Conservation (phyloP, 2,113 vertebrate genomes). For the Ciconia boyciana region DNA sequence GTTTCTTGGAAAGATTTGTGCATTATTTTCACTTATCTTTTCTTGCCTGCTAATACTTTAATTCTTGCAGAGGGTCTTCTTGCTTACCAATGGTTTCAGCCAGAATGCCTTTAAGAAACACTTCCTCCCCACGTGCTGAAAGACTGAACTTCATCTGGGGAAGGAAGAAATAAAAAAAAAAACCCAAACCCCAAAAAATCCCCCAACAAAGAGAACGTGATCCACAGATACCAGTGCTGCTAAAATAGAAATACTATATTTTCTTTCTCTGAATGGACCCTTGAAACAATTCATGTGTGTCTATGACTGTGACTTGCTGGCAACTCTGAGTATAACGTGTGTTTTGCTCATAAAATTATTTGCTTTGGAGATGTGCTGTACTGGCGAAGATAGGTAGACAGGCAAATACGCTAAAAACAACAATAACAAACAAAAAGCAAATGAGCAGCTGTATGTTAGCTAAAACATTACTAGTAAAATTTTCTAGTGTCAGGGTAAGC, state of each 20-base stretch:
- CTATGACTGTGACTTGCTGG: not conserved
- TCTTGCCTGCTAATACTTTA: not conserved
- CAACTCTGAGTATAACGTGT: not conserved
- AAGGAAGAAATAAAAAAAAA: not conserved
- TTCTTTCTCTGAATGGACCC: not conserved
- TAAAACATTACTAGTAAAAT: not conserved
- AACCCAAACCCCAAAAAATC: too few species aligned
- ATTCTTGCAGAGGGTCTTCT: not conserved
- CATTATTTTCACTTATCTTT: not conserved
- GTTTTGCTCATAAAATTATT: not conserved
- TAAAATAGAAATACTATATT: not conserved
- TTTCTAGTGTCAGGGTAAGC: not conserved
- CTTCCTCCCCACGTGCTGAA: not conserved
- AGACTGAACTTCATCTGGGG: not conserved
- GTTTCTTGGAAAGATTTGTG: not conserved
- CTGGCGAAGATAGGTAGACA: not conserved
- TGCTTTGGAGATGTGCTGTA: not conserved
- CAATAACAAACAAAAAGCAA: not conserved
- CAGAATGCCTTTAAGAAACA: not conserved
- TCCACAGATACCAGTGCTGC: not conserved
- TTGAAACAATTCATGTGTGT: not conserved
- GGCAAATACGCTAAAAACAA: not conserved
- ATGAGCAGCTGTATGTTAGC: not conserved
- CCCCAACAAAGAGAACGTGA: not conserved
- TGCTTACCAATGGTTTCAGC: not conserved